Evolutionary conservation across 2,888 invertebrate genomes (phyloP), one percentile per base, ranked within the genome.

Genomic region (Diarsia brunnea): DNA sequence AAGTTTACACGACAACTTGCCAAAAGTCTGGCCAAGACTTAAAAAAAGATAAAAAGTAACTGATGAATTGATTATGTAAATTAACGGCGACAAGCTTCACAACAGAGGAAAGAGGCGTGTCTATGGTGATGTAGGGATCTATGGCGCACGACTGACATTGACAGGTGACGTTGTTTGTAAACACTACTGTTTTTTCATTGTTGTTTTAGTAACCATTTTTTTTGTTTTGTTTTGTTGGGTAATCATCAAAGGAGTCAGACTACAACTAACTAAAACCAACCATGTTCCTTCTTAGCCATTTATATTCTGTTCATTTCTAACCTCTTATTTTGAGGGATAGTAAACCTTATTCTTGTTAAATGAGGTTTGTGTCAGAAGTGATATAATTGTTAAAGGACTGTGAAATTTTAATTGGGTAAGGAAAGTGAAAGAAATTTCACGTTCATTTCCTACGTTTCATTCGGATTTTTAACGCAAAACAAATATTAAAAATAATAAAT

Each of bases 41-140:
- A 1, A 69, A 78, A 68, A 24, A 3, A 4, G 14, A 14, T 31
- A 55, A 70, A 77, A 79, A 71, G 47, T 79, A 12, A 72, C 10
- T n/a, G 27, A 61, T 43, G 4, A 38, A 61, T 61, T 61, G 38
- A 79, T 47, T 21, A 63, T 63, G 51, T 43, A 38, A 51, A 79
- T 47, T 47, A 38, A 53, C 60, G n/a, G 51, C 51, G 8, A 19
- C 27, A 51, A 43, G 31, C 14, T 69, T 14, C 51, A 14, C n/a
- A 21, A n/a, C 16, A 38, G 24, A 79, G 19, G 47, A 75, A 60
- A 43, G 11, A 16, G 43, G 45, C 38, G 65, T 43, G 7, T 2
- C 27, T 60, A 27, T 60, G 58, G 58, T 27, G 27, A 24, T 55
- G 55, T 14, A 24, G 24, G 24, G 24, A 55, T 55, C 14, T 55